These are phyloP conservation scores for Mobula hypostoma DNA, from an alignment of 2,113 vertebrate genomes.

Conservation along the genomic window DNA sequence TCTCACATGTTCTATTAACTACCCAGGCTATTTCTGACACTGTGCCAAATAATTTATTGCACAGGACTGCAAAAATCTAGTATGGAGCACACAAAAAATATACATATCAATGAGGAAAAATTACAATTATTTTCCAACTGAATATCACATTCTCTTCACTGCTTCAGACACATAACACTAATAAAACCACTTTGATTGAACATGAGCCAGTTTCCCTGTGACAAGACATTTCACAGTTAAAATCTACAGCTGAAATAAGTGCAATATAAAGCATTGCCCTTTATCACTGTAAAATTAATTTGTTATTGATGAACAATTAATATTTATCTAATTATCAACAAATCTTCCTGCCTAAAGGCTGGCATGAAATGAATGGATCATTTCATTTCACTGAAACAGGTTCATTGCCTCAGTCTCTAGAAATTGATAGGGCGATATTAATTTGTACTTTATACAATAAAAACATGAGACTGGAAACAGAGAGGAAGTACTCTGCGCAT, in stretches of 20 bases:
- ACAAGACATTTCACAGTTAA: slow-evolving; percentile 4
- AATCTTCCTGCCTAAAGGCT: neutral
- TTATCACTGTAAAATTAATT: slow-evolving; percentile 45
- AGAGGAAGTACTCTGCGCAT: neutral
- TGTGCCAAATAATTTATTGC: neutral
- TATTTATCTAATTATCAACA: slow-evolving; percentile 23
- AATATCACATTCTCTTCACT: neutral
- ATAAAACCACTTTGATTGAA: neutral
- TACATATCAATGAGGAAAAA: neutral
- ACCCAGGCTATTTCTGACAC: neutral
- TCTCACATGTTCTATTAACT: neutral
- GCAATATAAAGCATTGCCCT: neutral
- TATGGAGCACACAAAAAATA: neutral
- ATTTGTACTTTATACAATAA: neutral
- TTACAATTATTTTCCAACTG: neutral
- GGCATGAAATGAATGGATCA: neutral
- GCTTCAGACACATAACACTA: neutral
- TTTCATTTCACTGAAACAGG: neutral
- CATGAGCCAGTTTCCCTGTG: neutral
- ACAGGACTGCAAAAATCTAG: neutral
- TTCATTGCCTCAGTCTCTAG: neutral
- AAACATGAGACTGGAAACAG: neutral
- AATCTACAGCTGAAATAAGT: slow-evolving; percentile 20
- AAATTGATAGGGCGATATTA: neutral
- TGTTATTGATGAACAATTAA: neutral